Evolutionary conservation across 1,140 invertebrate species (phyloP), one percentile per base, ranked within the genome.

Genomic region (Eriosoma lanigerum): DNA sequence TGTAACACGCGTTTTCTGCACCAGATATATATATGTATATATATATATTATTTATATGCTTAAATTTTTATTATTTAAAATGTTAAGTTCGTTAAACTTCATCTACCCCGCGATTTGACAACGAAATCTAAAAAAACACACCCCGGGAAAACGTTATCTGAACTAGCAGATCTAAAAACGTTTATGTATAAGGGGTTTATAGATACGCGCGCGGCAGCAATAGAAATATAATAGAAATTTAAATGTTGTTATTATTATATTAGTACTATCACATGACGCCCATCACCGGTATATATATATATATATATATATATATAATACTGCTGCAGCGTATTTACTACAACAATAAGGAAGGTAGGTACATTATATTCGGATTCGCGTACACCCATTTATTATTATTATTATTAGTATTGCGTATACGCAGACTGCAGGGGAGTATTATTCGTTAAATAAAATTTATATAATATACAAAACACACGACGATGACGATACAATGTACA

Each of bases 371-470:
- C 75, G 73, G 73, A 76, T 21, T 46, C 66, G 24, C 24, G 56
- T 62, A 46, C 75, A 62, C 75, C 75, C 75, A 48, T 78, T 78
- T n/a, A n/a, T n/a, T n/a, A n/a, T n/a, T n/a, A n/a, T n/a, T 78
- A 48, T 38, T 44, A 26, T 32, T 44, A 38, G 60, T 76, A 46
- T 68, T 66, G 24, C 24, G 13, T 48, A 38, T 68, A 68, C 29
- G 17, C 32, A 38, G n/a, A 38, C 8, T 3, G n/a, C n/a, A n/a
- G 32, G 32, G 8, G 32, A 38, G 8, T 38, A 38, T 38, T 29
- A 50, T 50, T 29, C 1, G 48, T n/a, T 8, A 17, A 52, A 21
- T 29, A 72, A 29, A 72, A 13, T 17, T 29, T 29, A 72, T 46
- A 15, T 1, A 62, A 29, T 26, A 48, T 48, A 48, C 54, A 19